Base-by-base conservation (phyloP, 2,113 vertebrate genomes). In the Spea multiplicata region DNA sequence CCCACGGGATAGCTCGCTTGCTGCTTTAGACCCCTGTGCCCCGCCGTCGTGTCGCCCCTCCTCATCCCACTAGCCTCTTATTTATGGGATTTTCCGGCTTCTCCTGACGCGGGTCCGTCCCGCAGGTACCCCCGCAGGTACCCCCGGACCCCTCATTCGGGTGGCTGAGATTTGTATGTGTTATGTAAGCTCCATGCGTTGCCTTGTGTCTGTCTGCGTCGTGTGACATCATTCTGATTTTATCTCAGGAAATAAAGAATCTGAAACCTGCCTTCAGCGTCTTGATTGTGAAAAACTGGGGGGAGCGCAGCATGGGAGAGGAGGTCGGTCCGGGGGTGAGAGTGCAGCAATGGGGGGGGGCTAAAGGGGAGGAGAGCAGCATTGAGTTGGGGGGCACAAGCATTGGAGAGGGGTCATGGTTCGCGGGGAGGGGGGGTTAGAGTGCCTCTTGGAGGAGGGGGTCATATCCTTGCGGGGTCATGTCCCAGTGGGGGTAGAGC, bases 231-330 rank as follows among this genome's bases (percentile, higher is more conserved):
- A 59, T 59, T 59, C 55, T 59, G 55, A 12, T 59, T 59, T 59
- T 59, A 59, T 59, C 55, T 59, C 55, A 59, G 55, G 55, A 59
- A 59, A 59, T 59, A 59, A 59, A 59, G 55, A 4, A 59, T 59
- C 55, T 12, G 10, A 59, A 59, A 59, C 6, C 8, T 59, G 55
- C 2, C 50, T 53, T 53, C 50, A 53, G 50, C 6, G 50, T 53
- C 50, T 53, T 2, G 30, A 30, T 30, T 30, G 30, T 30, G 30
- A 30, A 30, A 30, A 30, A 4, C 55, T 59, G 55, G 55, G 8
- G 55, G 55, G 9, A 4, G 62, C 2, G 62, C 9, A 44, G 12
- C 52, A 7, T 55, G 14, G 3, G 53, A 6, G 53, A n/a, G 53
- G 8, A 10, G 53, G 53, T 5, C 14, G 53, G 52, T 8, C 30